phyloP scores from a whole-genome alignment of 2,113 vertebrate genomes.

The Boulengeromyrus knoepffleri region DNA sequence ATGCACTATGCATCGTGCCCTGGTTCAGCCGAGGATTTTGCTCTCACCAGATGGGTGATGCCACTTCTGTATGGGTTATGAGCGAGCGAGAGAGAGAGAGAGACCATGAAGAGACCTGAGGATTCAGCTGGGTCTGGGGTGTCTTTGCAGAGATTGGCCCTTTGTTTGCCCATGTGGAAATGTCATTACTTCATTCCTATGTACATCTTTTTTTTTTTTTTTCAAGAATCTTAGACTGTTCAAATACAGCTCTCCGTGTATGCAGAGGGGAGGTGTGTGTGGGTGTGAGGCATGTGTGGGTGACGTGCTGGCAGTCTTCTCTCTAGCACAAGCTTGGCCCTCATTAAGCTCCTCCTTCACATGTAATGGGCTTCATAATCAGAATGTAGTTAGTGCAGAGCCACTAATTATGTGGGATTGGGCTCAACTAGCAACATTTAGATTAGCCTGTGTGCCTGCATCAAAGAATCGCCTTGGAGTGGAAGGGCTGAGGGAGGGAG shows the following conservation, averaged over 20 bases:
- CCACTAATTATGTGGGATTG: slow-evolving; percentile 68
- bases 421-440: slow-evolving; percentile 65
- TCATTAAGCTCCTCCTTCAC: slow-evolving; percentile 39
- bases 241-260: neutral
- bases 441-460: slow-evolving; percentile 56
- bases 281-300: neutral
- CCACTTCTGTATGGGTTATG: neutral
- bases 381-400: slow-evolving; percentile 60
- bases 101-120: neutral
- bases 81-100: neutral
- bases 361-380: slow-evolving; percentile 56
- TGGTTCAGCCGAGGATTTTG: neutral
- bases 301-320: slow-evolving; percentile 35
- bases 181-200: neutral
- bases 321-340: slow-evolving; percentile 42
- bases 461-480: slow-evolving; percentile 36
- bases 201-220: neutral
- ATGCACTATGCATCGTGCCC: neutral
- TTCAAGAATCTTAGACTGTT: neutral
- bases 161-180: neutral
- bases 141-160: neutral
- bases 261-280: neutral
- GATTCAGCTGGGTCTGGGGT: neutral
- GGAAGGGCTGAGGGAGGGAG: neutral
- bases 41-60: neutral